Evolutionary conservation across 1,140 invertebrate species (phyloP), one percentile per base, ranked within the genome.

Genomic region (Diabrotica virgifera): DNA sequence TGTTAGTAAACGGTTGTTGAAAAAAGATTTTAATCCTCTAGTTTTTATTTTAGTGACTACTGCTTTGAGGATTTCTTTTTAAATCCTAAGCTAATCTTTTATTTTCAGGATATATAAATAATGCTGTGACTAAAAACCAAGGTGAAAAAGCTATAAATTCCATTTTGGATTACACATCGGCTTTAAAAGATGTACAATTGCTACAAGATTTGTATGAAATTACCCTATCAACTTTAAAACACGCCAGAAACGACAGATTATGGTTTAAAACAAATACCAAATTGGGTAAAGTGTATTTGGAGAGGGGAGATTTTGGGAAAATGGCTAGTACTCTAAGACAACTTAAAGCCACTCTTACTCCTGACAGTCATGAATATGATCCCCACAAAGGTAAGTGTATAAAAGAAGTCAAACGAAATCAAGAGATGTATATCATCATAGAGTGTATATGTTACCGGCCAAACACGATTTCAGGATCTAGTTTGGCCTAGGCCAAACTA

Each of bases 211-310:
- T 99, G 80, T 99, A 99, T 82, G 95, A 99, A 82, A 98, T 96
- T 37, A 99, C 97, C 2, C 82, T 99, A 75, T 96, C 99, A 79
- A 95, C 96, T 13, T 82, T 99, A 57, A 96, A 96, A 79, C 94
- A 98, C 85, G 94, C 96, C 0, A 99, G 98, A 80, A 99, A 99
- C 82, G 97, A 99, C 81, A 85, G 97, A 70, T 82, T 99, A 37
- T 99, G 97, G 97, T 99, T 99, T 79, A 99, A 99, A 83, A 99
- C 97, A 5, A 99, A 99, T 78, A 98, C 95, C 2, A 99, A 99
- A 82, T 81, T 99, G 65, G 97, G 96, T n/a, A 99, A 99, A 79
- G 82, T 99, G 5, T 99, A 99, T 80, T 97, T 96, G 78, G 97
- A 99, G 79, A 82, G 95, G 60, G 91, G 88, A 54, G 96, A 99